These are phyloP conservation scores for Scotopteryx bipunctaria DNA, from an alignment of 2,888 invertebrate genomes.

Conservation along the genomic window DNA sequence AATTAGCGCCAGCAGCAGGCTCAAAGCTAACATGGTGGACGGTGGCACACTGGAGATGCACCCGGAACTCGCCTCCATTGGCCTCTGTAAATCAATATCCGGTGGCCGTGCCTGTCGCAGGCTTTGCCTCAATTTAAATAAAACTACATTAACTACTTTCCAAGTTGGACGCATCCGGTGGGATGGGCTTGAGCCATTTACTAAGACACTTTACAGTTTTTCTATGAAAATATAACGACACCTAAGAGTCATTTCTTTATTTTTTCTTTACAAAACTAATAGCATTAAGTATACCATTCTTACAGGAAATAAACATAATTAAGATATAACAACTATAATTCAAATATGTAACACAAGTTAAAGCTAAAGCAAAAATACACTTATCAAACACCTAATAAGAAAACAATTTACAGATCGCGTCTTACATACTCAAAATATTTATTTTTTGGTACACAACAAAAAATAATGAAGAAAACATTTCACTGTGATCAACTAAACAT, in stretches of 20 bases:
- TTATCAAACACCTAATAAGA: background rate
- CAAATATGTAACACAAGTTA: no score
- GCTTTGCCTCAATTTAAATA: conserved; percentile 45
- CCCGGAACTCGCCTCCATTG: conserved; percentile 62
- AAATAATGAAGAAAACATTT: conserved; percentile 45
- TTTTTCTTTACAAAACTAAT: no score
- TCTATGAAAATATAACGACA: background rate
- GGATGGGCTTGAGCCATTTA: conserved; percentile 13
- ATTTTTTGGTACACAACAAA: conserved; percentile 12
- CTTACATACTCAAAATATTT: conserved; percentile 7
- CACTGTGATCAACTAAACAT: conserved; percentile 56
- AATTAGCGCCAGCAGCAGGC: conserved; percentile 60
- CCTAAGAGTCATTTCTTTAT: background rate
- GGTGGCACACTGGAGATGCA: conserved; percentile 26
- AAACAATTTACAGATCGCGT: background rate
- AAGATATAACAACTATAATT: no score
- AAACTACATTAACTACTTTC: conserved; percentile 51
- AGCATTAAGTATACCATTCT: no score
- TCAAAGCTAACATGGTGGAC: conserved; percentile 62
- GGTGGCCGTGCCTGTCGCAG: conserved; percentile 61
- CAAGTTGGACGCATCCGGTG: conserved; percentile 38
- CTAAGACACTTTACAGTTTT: conserved; percentile 2
- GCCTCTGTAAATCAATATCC: conserved; percentile 78
- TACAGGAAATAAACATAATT: no score
- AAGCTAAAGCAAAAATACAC: no score